Base-by-base conservation (phyloP, 2,888 invertebrate genomes). In the Cataglyphis livida region DNA sequence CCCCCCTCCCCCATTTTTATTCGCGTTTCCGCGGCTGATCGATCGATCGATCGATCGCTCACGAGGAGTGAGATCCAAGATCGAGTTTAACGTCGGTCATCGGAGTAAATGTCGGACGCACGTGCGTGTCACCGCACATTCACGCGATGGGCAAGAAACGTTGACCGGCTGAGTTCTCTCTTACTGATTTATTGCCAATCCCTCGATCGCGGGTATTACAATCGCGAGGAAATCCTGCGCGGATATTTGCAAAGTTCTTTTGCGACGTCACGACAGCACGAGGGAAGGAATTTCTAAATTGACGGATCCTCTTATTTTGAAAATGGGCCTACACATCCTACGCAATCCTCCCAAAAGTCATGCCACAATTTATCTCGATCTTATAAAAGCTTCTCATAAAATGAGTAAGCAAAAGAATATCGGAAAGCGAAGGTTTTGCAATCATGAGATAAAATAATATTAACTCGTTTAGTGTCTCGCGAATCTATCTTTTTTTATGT, bases 161-260 rank as follows among this genome's bases (percentile, higher is more conserved):
- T 57, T 78, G 35, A 32, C 76, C 81, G 66, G 78, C 44, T 44
- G 44, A 44, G 44, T 44, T 44, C 54, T 76, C 85, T 59, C 76
- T 83, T 87, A 78, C 84, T 85, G 89, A 89, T 88, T 88, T 87
- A 88, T 88, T 57, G 82, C 75, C 85, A 75, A 84, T 85, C 85
- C 68, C 18, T 12, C 38, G 78, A 75, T 62, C 38, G 54, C 66
- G 76, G 48, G 70, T 51, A 51, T 51, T n/a, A 74, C 68, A 35
- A 38, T 25, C 73, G 38, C 71, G 71, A 51, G 32, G 10, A 35
- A 44, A 32, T 59, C 18, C 10, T 79, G 78, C 73, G 78, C 78
- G 78, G 78, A 44, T 57, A 71, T 76, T 76, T 68, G 76, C 59
- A 25, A 79, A 73, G 73, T 44, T 59, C 71, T 79, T 79, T 79